Evolutionary conservation across 92 coral and sea anemone species (phyloP), one percentile per base, ranked within the genome.

Genomic region (Palythoa caribaeorum): DNA sequence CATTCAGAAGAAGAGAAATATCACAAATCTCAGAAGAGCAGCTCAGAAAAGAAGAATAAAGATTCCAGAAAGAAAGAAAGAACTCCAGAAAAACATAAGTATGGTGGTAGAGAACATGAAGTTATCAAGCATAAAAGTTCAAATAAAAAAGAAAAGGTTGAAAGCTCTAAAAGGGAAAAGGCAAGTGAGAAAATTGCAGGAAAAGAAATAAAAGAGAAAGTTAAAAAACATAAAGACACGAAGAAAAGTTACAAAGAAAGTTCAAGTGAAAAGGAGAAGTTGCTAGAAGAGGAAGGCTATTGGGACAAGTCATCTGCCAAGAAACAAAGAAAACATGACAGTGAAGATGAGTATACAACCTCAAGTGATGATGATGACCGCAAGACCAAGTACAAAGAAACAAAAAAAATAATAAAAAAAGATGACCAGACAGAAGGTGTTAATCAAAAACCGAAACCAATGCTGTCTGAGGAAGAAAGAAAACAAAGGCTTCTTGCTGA

Each of bases 401-500:
- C 1, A 2, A 50, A 38, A 59, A 40, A 11, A 47, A 44, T 57
- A 21, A 38, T 38, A 1, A 62, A 39, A 62, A 12, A 11, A 10
- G 6, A 71, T 28, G n/a, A 21, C 48, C 75, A 80, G 36, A 80
- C 38, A 47, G 76, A 44, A 2, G 21, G 8, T n/a, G 44, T 15
- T 12, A 59, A 38, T 57, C 57, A 75, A 75, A 48, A 9, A 7
- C 70, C 52, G 6, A 16, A 55, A 54, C 21, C 50, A 57, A 38
- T 54, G 1, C 6, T 81, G 62, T 19, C 3, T 50, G 76, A 68
- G 0, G 76, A 66, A 44, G 47, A 7, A n/a, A 74, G 44, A 47
- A 81, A 71, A 28, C 57, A 66, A 71, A 81, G 66, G 19, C 75
- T 81, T 20, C 12, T 81, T 11, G 44, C 63, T 9, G 86, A 81